Evolutionary conservation across 2,797 vertebrate species (phyloP).

Genomic region (Enteromius viviparus): DNA sequence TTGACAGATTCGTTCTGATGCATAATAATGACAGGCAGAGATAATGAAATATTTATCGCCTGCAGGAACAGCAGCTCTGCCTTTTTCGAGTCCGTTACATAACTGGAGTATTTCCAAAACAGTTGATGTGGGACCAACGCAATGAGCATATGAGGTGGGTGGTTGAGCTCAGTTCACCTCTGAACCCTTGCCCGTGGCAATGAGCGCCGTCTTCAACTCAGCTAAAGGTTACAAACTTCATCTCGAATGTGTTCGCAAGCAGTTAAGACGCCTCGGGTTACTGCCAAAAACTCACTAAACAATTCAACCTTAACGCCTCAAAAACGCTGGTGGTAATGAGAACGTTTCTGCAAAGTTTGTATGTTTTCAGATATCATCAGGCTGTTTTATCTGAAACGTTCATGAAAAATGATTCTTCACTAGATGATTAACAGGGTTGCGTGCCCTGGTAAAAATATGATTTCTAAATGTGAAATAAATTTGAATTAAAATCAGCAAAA

Average conservation of each 20-base stretch:
- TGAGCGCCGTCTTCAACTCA: slow-evolving; percentile 3
- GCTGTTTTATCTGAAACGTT: not conserved
- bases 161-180: slow-evolving; percentile 32
- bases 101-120: slow-evolving; percentile 40
- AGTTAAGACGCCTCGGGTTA: slow-evolving; percentile 30
- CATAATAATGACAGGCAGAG: slow-evolving; percentile 41
- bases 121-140: slow-evolving; percentile 29
- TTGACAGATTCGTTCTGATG: slow-evolving; percentile 46
- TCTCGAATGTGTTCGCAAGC: slow-evolving; percentile 1
- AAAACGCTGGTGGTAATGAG: slow-evolving; percentile 20
- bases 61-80: slow-evolving; percentile 38
- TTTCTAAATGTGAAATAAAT: not conserved
- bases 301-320: slow-evolving; percentile 31
- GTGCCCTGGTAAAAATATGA: not conserved
- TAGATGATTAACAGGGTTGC: not conserved
- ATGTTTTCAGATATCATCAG: not conserved
- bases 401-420: not conserved
- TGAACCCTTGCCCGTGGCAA: slow-evolving; percentile 31
- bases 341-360: not conserved
- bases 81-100: slow-evolving; percentile 7
- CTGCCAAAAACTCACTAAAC: slow-evolving; percentile 42
- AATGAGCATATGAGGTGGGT: slow-evolving; percentile 47
- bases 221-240: slow-evolving; percentile 28
- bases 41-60: slow-evolving; percentile 50
- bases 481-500: not conserved